Percentiles rank a stretch among this genome's conserved stretches.
phyloP scores from a whole-genome alignment of 2,888 invertebrate species.

The Lasioglossum pauxillum region DNA sequence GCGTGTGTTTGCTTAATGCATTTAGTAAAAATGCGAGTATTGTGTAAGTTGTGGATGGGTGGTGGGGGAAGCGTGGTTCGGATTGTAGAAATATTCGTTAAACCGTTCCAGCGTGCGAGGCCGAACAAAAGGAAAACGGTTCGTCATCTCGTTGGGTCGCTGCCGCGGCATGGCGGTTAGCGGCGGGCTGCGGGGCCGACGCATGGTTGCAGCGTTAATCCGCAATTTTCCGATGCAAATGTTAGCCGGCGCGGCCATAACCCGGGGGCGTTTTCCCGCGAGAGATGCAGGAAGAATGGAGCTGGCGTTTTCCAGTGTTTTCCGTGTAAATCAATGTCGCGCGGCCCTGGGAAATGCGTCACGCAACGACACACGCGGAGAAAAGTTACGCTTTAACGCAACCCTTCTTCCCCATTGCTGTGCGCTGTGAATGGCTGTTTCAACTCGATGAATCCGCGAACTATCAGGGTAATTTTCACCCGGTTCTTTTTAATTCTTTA shows the following conservation, averaged over 20 bases:
- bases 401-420: not conserved
- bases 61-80: not conserved
- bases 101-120: not conserved
- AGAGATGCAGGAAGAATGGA: constrained; percentile 30
- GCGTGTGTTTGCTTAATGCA: not conserved
- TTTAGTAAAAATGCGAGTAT: not conserved
- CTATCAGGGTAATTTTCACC: too few species aligned
- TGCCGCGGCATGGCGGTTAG: not conserved
- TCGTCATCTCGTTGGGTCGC: constrained; percentile 28
- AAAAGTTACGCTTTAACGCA: not conserved
- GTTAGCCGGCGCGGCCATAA: constrained; percentile 33
- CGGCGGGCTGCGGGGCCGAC: not conserved
- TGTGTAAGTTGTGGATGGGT: not conserved
- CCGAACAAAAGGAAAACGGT: constrained; percentile 30
- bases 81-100: constrained; percentile 15
- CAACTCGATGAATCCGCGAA: not conserved
- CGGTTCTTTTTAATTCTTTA: not conserved
- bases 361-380: constrained; percentile 5
- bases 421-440: not conserved
- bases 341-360: constrained; percentile 6
- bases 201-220: constrained; percentile 55
- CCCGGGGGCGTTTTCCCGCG: constrained; percentile 30
- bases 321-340: constrained; percentile 36
- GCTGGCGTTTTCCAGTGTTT: constrained; percentile 19
- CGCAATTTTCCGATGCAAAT: constrained; percentile 69